Evolutionary conservation across 1,140 invertebrate species (phyloP).

Genomic region (Plutomurus gul): DNA sequence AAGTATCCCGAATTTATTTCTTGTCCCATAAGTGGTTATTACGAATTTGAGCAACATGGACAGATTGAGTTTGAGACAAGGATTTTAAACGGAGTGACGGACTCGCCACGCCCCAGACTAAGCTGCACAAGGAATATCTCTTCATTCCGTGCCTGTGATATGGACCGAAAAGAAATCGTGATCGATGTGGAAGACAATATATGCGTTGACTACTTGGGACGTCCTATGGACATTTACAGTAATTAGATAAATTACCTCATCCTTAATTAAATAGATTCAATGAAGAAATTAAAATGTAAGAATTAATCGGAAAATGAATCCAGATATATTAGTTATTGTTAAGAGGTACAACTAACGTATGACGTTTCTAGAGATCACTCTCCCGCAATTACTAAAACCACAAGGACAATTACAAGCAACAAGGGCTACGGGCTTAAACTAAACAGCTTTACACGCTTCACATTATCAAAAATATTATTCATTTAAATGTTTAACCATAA

Average conservation of each 20-base stretch:
- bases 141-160: constrained; percentile 61
- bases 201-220: constrained; percentile 64
- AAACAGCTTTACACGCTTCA: not conserved
- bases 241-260: constrained; percentile 31
- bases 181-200: constrained; percentile 66
- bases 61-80: constrained; percentile 61
- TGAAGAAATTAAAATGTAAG: not conserved
- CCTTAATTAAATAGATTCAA: too few species aligned
- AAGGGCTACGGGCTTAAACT: not conserved
- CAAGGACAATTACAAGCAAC: too few species aligned
- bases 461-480: not conserved
- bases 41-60: constrained; percentile 60
- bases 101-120: constrained; percentile 62
- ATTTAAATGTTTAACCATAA: not conserved
- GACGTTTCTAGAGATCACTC: too few species aligned
- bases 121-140: constrained; percentile 62
- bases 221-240: constrained; percentile 63
- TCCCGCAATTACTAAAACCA: too few species aligned
- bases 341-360: too few species aligned
- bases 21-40: constrained; percentile 65
- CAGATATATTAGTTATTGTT: too few species aligned
- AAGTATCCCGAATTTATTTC: constrained; percentile 62
- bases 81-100: constrained; percentile 65
- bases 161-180: constrained; percentile 62
- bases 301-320: not conserved